Base-by-base conservation (phyloP, 2,797 vertebrate genomes). In the Darevskia mixta region DNA sequence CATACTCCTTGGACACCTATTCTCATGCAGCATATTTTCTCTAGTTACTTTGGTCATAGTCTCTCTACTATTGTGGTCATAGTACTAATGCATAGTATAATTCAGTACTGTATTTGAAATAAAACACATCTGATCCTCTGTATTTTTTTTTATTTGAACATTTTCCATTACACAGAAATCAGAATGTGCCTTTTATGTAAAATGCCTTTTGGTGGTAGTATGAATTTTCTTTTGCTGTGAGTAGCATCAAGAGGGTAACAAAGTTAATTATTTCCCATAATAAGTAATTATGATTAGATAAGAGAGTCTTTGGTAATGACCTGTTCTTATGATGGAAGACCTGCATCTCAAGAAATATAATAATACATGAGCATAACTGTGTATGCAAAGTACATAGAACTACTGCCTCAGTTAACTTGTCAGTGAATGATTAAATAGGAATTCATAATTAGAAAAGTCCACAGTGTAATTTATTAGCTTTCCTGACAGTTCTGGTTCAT, bases 401-500 rank as follows among this genome's bases (percentile, higher is more conserved):
- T 45, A 92, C 95, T 96, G 97, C 97, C 97, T 96, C 93, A 96
- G 97, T 96, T 96, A 95, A 96, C 97, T 96, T 98, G 98, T 98
- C 98, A 98, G 96, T 98, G 98, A 99, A 97, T 97, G 98, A 99
- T 99, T 98, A 98, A 98, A 97, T 94, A 97, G 94, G 98, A 98
- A 99, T 99, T 97, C 97, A 97, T 98, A 99, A 99, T 98, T 98
- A 98, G 98, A 97, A 98, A 96, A 97, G 97, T 97, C 97, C 96
- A 97, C 97, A 94, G 94, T 95, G 96, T 97, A 98, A 98, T 98
- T 98, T 98, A 98, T 98, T 97, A 98, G 97, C 96, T 95, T 95
- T 95, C 95, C 95, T 97, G 97, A 98, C 97, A 97, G 97, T 97
- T 97, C 97, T 97, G 97, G 97, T 98, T 98, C 98, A 98, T 98